Evolutionary conservation across 2,888 invertebrate genomes (phyloP).

Genomic region (Apamea anceps): DNA sequence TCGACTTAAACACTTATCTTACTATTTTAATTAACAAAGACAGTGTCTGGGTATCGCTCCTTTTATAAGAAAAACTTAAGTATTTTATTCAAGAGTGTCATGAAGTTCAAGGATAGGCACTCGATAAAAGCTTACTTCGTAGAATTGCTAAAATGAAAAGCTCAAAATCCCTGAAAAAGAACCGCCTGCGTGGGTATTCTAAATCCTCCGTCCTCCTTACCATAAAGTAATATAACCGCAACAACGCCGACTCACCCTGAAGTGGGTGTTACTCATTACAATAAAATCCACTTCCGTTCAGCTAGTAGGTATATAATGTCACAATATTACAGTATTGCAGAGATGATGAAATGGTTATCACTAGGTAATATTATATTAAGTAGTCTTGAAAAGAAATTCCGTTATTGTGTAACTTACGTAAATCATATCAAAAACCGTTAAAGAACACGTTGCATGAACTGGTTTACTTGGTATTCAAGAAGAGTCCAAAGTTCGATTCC

Average conservation of each 20-base stretch:
- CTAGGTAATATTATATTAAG: not conserved
- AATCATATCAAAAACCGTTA: conserved; percentile 39
- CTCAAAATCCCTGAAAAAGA: not conserved
- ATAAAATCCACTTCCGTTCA: conserved; percentile 36
- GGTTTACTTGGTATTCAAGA: not conserved
- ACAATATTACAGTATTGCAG: conserved; percentile 23
- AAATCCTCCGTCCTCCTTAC: not conserved
- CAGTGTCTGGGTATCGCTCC: too few species aligned
- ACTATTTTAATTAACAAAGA: not conserved
- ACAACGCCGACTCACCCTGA: not conserved
- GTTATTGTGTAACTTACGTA: conserved; percentile 43
- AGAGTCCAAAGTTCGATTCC: conserved; percentile 42
- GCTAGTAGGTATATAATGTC: conserved; percentile 6
- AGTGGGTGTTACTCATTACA: conserved; percentile 21
- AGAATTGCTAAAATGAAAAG: not conserved
- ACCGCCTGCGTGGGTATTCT: not conserved
- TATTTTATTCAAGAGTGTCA: not conserved
- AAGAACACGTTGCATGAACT: conserved; percentile 23
- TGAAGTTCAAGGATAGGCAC: not conserved
- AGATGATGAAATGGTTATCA: conserved; percentile 41
- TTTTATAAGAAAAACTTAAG: too few species aligned
- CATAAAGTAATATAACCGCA: conserved; percentile 11
- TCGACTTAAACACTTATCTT: not conserved
- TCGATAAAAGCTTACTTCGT: too few species aligned
- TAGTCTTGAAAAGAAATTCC: conserved; percentile 34